Conservation (phyloP, 2,888 invertebrate species). For the Alloscopus bannaensis region DNA sequence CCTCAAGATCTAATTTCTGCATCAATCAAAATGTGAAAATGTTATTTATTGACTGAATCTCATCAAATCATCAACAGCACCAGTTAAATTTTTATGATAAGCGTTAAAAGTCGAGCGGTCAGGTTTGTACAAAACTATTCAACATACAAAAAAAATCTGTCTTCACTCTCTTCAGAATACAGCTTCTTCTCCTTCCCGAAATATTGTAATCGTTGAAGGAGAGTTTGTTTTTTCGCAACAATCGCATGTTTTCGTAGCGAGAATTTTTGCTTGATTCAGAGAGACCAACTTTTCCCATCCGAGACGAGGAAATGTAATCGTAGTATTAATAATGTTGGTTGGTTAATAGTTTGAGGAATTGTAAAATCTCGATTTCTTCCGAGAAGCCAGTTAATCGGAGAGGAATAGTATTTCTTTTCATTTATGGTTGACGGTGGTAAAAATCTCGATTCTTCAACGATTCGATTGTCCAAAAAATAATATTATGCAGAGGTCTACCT, state of each 20-base stretch:
- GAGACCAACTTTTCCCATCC: background rate
- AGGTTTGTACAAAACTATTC: conserved; percentile 50
- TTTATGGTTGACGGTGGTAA: too few species aligned
- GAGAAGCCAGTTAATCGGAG: too few species aligned
- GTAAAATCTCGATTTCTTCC: too few species aligned
- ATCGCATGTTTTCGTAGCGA: background rate
- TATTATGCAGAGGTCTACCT: background rate
- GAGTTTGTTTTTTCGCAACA: background rate
- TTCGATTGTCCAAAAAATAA: too few species aligned
- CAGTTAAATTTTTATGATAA: conserved; percentile 38
- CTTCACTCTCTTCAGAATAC: background rate
- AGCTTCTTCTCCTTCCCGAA: background rate
- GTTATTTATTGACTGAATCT: conserved; percentile 41
- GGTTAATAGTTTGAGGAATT: too few species aligned
- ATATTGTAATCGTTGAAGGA: background rate
- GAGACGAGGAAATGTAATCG: background rate
- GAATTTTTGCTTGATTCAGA: background rate
- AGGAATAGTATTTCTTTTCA: too few species aligned
- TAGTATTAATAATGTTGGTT: too few species aligned
- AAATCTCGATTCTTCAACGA: too few species aligned
- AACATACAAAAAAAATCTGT: background rate
- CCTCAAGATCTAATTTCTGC: background rate
- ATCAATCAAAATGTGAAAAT: conserved; percentile 50
- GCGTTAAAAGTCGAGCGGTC: conserved; percentile 21
- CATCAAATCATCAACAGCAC: background rate